Percentiles rank a stretch among this genome's conserved stretches.
Conservation (phyloP, 1,140 invertebrate genomes). For the Hypothenemus hampei region DNA sequence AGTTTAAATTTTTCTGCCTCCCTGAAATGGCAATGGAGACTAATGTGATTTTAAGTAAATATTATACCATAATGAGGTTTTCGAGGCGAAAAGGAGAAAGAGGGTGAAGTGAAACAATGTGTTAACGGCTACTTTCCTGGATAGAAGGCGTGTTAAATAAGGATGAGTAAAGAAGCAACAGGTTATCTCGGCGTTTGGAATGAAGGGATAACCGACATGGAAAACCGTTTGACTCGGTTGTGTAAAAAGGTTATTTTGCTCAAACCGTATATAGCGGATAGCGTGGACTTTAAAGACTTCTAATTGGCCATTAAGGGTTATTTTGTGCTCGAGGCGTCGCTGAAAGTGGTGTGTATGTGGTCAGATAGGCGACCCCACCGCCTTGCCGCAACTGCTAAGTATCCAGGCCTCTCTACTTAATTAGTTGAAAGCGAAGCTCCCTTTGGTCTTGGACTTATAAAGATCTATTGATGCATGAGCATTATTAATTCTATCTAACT, state of each 20-base stretch:
- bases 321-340: conserved; percentile 35
- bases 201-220: conserved; percentile 24
- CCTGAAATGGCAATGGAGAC: background rate
- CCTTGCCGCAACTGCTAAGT: conserved; percentile 39
- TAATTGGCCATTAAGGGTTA: conserved; percentile 43
- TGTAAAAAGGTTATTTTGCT: conserved; percentile 28
- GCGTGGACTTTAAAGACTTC: conserved; percentile 33
- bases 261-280: conserved; percentile 25
- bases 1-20: conserved; percentile 9
- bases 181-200: conserved; percentile 31
- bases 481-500: conserved; percentile 39
- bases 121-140: background rate
- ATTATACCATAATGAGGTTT: background rate
- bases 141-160: conserved; percentile 7
- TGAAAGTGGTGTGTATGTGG: conserved; percentile 38
- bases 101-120: conserved; percentile 6
- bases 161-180: conserved; percentile 22
- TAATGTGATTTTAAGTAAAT: background rate
- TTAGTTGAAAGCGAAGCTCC: conserved; percentile 40
- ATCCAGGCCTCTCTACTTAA: conserved; percentile 40
- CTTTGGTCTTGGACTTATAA: conserved; percentile 36
- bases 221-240: conserved; percentile 1
- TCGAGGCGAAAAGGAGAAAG: conserved; percentile 3
- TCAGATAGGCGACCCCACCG: conserved; percentile 36
- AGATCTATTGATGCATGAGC: conserved; percentile 38